A percentile compares a stretch with the other conserved stretches of the same genome.
phyloP scores from a whole-genome alignment of 2,888 invertebrate genomes.

The Drosophila nr. perissopoda region DNA sequence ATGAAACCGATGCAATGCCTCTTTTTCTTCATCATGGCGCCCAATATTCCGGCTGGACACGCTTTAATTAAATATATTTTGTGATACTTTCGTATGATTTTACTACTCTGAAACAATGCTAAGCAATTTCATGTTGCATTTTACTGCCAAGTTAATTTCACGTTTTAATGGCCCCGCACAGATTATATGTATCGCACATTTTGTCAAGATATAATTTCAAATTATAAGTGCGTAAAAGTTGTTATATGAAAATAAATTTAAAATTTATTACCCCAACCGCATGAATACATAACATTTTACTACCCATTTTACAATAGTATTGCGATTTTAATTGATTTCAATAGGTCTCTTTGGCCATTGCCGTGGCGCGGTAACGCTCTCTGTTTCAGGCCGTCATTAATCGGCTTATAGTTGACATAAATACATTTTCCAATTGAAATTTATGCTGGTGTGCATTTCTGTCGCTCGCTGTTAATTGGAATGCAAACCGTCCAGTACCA shows the following conservation, averaged over 20 bases:
- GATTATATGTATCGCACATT: constrained; percentile 28
- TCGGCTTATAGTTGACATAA: constrained; percentile 70
- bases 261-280: constrained; percentile 55
- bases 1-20: constrained; percentile 35
- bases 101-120: constrained; percentile 24
- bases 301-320: constrained; percentile 33
- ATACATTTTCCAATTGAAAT: constrained; percentile 61
- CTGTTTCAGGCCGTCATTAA: constrained; percentile 61
- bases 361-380: constrained; percentile 16
- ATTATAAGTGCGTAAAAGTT: constrained; percentile 43
- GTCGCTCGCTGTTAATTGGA: constrained; percentile 65
- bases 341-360: constrained; percentile 48
- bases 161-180: constrained; percentile 38
- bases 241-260: constrained; percentile 37
- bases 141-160: constrained; percentile 21
- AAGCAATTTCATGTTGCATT: constrained; percentile 23
- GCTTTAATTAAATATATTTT: constrained; percentile 53
- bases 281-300: constrained; percentile 68
- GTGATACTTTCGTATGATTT: constrained; percentile 30
- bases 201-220: constrained; percentile 53
- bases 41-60: constrained; percentile 17
- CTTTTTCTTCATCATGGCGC: not conserved
- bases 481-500: constrained; percentile 57
- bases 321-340: constrained; percentile 72
- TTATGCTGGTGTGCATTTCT: constrained; percentile 46